These are phyloP conservation scores for Trogon melanurus DNA, from an alignment of 2,113 vertebrate species.

Conservation along the genomic window DNA sequence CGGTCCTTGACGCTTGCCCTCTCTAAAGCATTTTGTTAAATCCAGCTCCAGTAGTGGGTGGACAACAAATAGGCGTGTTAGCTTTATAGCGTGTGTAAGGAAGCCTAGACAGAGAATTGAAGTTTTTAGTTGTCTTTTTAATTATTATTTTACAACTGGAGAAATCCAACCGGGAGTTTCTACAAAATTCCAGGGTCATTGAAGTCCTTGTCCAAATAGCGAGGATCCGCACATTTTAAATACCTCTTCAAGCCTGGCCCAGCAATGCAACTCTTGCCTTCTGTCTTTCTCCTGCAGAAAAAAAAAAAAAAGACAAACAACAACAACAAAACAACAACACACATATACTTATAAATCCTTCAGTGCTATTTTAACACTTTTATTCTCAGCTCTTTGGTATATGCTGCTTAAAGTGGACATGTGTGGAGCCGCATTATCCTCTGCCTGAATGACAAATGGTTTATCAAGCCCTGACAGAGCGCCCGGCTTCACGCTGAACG, in stretches of 20 bases:
- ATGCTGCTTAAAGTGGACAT: constrained; percentile 38
- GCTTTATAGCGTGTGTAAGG: background rate
- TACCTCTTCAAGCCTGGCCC: background rate
- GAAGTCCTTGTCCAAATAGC: background rate
- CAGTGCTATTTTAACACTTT: constrained; percentile 44
- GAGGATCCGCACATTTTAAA: background rate
- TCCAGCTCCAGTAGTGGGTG: rapidly evolving
- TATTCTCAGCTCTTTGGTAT: constrained; percentile 36
- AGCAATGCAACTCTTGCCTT: background rate
- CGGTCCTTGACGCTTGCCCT: background rate
- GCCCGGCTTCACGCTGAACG: background rate
- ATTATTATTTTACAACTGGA: background rate
- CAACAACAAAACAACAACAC: background rate
- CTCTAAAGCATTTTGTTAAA: background rate
- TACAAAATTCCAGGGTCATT: background rate
- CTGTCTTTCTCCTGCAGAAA: background rate
- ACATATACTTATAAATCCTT: constrained; percentile 37
- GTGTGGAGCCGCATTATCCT: constrained; percentile 48
- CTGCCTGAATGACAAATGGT: constrained; percentile 61
- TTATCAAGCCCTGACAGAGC: constrained; percentile 60
- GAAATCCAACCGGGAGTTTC: background rate
- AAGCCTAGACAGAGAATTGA: background rate
- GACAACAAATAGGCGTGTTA: background rate
- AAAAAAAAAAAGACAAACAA: background rate
- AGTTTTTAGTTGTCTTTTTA: background rate